Conservation (phyloP, 2,888 invertebrate genomes). For the Mesorhabditis spiculigera region DNA sequence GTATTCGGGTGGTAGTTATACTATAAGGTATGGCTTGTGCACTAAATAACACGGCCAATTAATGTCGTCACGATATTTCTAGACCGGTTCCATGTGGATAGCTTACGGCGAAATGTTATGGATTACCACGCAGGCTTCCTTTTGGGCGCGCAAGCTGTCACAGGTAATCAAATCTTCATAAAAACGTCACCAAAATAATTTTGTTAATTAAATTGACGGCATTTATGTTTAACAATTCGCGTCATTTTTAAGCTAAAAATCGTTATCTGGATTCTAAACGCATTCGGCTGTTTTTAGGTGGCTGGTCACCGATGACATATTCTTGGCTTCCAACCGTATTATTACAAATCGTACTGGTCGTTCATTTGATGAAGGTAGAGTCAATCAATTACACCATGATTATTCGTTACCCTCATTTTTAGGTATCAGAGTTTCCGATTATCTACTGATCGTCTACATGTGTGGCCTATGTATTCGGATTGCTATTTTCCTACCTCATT, state of each 20-base stretch:
- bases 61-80: conserved; percentile 7
- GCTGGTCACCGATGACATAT: background rate
- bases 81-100: conserved; percentile 40
- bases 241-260: too few species aligned
- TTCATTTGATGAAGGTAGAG: background rate
- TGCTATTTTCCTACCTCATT: background rate
- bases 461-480: background rate
- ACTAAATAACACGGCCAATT: background rate
- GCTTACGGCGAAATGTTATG: conserved; percentile 43
- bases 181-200: background rate
- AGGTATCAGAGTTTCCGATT: background rate
- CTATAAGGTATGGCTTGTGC: too few species aligned
- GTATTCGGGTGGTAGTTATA: conserved; percentile 23
- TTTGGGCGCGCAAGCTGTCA: conserved; percentile 36
- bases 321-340: background rate
- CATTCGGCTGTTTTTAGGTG: background rate
- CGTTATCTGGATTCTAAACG: too few species aligned
- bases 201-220: too few species aligned
- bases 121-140: conserved; percentile 38
- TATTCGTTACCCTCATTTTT: background rate
- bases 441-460: conserved; percentile 4
- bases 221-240: too few species aligned
- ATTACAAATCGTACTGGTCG: conserved; percentile 1
- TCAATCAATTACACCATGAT: too few species aligned
- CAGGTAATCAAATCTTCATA: background rate